Evolutionary conservation across 2,888 invertebrate species (phyloP).

Genomic region (Aphrophora alni): DNA sequence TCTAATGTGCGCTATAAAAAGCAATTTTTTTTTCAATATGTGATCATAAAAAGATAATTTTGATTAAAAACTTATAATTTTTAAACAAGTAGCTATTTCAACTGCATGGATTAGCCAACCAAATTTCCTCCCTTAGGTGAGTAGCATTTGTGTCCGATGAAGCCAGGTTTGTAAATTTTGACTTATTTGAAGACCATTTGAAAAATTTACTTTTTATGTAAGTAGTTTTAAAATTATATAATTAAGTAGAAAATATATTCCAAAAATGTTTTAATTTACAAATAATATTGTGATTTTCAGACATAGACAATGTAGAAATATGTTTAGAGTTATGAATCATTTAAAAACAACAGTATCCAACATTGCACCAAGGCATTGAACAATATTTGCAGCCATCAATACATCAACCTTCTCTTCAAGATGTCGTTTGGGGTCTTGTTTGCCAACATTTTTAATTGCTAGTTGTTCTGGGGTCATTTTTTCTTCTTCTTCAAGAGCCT

Average conservation of each 20-base stretch:
- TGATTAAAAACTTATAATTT: too few relatives aligned
- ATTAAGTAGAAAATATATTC: neutral
- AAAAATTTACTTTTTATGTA: too few relatives aligned
- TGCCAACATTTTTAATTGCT: constrained; percentile 99
- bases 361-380: constrained; percentile 97
- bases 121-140: too few relatives aligned
- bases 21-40: too few relatives aligned
- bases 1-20: too few relatives aligned
- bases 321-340: constrained; percentile 59
- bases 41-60: too few relatives aligned
- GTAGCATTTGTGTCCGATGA: too few relatives aligned
- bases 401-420: constrained; percentile 98
- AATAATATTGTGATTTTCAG: neutral
- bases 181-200: too few relatives aligned
- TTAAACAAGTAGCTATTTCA: too few relatives aligned
- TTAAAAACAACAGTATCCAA: constrained; percentile 92
- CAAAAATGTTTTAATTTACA: neutral
- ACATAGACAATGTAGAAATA: neutral
- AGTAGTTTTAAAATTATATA: too few relatives aligned
- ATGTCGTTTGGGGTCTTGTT: constrained; percentile 98
- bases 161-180: too few relatives aligned
- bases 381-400: constrained; percentile 96
- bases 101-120: too few relatives aligned
- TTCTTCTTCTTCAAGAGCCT: constrained; percentile 97
- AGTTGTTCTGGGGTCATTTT: constrained; percentile 99